phyloP scores from a whole-genome alignment of 2,113 vertebrate genomes.

The Anser brachyrhynchus region DNA sequence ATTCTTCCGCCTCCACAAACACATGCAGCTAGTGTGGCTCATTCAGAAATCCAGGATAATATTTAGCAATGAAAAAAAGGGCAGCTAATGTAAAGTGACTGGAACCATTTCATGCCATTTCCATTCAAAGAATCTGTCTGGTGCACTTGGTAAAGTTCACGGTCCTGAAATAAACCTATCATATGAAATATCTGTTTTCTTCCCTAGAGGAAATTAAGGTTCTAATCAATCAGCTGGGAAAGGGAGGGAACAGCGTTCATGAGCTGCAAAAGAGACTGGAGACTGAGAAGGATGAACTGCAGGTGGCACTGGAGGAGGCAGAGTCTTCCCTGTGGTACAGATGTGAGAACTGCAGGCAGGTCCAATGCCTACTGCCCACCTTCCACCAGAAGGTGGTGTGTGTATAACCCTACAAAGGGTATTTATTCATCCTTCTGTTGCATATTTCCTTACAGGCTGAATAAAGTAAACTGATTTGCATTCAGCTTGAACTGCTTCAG shows the following conservation, averaged over 20 bases:
- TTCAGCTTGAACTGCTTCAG: slow-evolving; percentile 76
- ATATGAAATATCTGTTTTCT: background rate
- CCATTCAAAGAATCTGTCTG: background rate
- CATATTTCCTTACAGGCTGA: slow-evolving; percentile 57
- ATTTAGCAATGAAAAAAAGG: slow-evolving; percentile 4
- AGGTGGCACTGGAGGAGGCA: slow-evolving; percentile 79
- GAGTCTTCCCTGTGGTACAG: slow-evolving; percentile 57
- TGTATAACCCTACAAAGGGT: background rate
- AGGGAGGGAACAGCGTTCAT: slow-evolving; percentile 72
- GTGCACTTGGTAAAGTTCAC: background rate
- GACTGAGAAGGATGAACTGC: slow-evolving; percentile 76
- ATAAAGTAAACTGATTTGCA: slow-evolving; percentile 71
- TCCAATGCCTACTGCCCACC: background rate
- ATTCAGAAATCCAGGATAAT: slow-evolving; percentile 31
- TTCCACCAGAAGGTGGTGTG: background rate
- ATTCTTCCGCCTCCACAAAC: slow-evolving; percentile 24
- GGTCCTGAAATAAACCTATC: slow-evolving; percentile 10
- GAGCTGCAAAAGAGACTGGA: slow-evolving; percentile 79
- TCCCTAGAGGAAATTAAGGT: slow-evolving; percentile 82
- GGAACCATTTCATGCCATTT: slow-evolving; percentile 20
- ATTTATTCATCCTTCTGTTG: background rate
- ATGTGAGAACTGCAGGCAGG: background rate
- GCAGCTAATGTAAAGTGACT: slow-evolving; percentile 31
- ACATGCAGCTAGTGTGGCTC: background rate
- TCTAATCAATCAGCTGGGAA: slow-evolving; percentile 79